These are phyloP conservation scores for Drosophila monieri DNA, from an alignment of 2,888 invertebrate species.

Conservation along the genomic window DNA sequence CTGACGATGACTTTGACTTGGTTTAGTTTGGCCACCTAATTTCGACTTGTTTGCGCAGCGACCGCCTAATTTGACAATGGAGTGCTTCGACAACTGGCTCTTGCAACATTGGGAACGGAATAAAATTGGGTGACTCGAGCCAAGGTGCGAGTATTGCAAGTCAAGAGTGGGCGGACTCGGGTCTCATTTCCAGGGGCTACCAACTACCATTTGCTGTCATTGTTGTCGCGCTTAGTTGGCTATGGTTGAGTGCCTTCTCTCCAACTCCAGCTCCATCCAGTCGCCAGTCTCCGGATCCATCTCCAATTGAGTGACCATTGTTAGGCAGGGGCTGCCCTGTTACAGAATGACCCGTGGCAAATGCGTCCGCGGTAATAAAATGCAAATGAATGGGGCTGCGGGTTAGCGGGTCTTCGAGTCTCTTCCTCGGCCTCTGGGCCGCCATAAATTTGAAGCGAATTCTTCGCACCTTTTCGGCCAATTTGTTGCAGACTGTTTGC, in stretches of 20 bases:
- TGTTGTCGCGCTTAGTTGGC: constrained; percentile 77
- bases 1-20: constrained; percentile 65
- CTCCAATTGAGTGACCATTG: constrained; percentile 75
- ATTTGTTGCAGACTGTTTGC: constrained; percentile 63
- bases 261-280: not conserved
- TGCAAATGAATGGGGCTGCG: constrained; percentile 73
- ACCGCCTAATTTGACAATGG: constrained; percentile 73
- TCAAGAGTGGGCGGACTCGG: constrained; percentile 12
- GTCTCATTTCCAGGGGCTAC: constrained; percentile 10
- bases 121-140: constrained; percentile 17
- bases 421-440: constrained; percentile 14
- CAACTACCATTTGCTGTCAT: constrained; percentile 52
- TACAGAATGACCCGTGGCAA: constrained; percentile 79
- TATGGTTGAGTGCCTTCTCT: constrained; percentile 60
- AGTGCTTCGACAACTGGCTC: constrained; percentile 36
- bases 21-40: constrained; percentile 74
- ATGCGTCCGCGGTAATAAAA: constrained; percentile 72
- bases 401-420: constrained; percentile 8
- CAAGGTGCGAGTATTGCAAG: constrained; percentile 69
- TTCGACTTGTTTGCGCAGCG: constrained; percentile 62
- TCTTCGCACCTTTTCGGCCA: constrained; percentile 72
- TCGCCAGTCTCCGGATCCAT: constrained; percentile 57
- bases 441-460: constrained; percentile 65
- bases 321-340: constrained; percentile 65
- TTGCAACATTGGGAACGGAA: constrained; percentile 58